phyloP scores from a whole-genome alignment of 2,113 vertebrate species.

The Pollachius pollachius region DNA sequence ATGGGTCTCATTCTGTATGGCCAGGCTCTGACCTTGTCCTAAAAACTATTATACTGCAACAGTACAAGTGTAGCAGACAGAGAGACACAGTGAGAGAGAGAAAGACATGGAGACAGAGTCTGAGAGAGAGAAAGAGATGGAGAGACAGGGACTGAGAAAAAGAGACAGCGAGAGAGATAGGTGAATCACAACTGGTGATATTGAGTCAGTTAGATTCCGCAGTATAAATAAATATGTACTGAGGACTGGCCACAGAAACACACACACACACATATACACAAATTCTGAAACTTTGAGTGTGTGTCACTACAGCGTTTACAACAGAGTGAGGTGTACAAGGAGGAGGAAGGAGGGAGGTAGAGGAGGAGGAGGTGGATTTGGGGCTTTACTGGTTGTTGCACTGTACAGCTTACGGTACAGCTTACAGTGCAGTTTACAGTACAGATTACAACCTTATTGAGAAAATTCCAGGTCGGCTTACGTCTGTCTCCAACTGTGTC shows the following conservation, averaged over 20 bases:
- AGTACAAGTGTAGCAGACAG: no score
- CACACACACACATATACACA: neutral
- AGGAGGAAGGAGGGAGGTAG: no score
- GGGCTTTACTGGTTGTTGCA: constrained; percentile 6
- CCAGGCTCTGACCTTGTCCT: no score
- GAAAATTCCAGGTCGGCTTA: constrained; percentile 83
- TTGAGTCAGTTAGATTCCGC: no score
- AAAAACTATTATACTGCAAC: no score
- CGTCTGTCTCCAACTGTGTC: constrained; percentile 60
- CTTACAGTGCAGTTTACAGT: constrained; percentile 71
- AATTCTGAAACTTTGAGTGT: no score
- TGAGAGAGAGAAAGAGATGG: neutral
- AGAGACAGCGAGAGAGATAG: neutral
- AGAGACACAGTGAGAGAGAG: neutral
- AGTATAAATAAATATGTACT: no score
- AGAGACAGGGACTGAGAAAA: neutral
- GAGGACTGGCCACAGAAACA: neutral
- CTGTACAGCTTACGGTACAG: constrained; percentile 69
- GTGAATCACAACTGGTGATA: no score
- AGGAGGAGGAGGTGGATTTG: no score
- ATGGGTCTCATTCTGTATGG: no score
- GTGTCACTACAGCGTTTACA: no score
- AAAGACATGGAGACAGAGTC: neutral
- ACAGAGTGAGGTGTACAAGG: no score
- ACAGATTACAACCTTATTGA: constrained; percentile 80